Base-by-base conservation (phyloP, 1,140 invertebrate genomes). In the Zaprionus davidi region DNA sequence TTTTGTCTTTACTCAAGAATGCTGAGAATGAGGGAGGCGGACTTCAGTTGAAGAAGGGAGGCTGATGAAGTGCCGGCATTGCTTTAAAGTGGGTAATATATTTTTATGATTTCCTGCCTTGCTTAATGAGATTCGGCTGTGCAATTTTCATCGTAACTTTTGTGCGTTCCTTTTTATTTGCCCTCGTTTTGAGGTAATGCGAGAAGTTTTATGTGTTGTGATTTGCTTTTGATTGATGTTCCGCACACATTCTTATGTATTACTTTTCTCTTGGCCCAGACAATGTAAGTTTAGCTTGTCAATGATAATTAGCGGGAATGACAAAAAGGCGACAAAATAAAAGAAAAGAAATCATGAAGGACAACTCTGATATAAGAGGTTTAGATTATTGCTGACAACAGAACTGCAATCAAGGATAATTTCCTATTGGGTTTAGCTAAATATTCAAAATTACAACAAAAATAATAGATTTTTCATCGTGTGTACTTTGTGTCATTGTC, bases 11-110 rank as follows among this genome's bases (percentile, higher is more conserved):
- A 22, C 17, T 44, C 53, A 7, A 31, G 31, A 31, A 31, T 11
- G 31, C 24, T 24, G 2, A 55, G 34, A n/a, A 41, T 2, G 36
- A 13, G 9, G 59, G 46, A 31, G 26, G 49, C 41, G 55, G 26
- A 15, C 28, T 34, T 34, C 9, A 34, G 31, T 34, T 15, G 38
- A 2, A 44, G 41, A 11, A 58, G 13, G 31, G 28, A 38, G 59
- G 28, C 66, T 87, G 83, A 86, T 86, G 83, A 87, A 83, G 83
- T 87, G 84, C 72, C 67, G 46, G 80, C 80, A 70, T 69, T 82
- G 77, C 79, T 86, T 86, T 86, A 86, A 86, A 87, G 83, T 88
- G 84, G 80, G 83, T 59, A 82, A 86, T 86, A 86, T 88, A 83
- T 86, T 87, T 86, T 85, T 86, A 79, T 77, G 82, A 86, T 85